phyloP scores from a whole-genome alignment of 2,888 invertebrate genomes.

The Oscheius onirici region DNA sequence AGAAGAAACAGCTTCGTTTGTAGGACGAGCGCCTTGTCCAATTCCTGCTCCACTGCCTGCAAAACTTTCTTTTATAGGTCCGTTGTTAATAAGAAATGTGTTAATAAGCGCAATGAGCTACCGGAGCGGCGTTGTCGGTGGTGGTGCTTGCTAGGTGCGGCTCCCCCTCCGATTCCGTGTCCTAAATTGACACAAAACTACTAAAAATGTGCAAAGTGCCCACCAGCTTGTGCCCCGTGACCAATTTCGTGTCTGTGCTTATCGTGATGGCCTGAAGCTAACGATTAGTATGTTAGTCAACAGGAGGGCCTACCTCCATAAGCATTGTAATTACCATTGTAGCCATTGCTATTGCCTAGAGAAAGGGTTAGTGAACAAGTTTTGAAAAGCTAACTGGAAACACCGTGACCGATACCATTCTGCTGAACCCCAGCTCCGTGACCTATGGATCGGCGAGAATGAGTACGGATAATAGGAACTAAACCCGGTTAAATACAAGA shows the following conservation, averaged over 20 bases:
- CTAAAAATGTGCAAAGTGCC: conserved; percentile 11
- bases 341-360: conserved; percentile 1
- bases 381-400: conserved; percentile 11
- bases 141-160: conserved; percentile 13
- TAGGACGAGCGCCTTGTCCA: conserved; percentile 22
- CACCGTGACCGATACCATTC: conserved; percentile 19
- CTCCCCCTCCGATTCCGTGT: conserved; percentile 28
- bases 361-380: not conserved
- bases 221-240: conserved; percentile 20
- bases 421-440: conserved; percentile 25
- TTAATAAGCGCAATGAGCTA: not conserved
- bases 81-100: not conserved
- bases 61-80: not conserved
- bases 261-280: conserved; percentile 19
- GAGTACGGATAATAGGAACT: not conserved
- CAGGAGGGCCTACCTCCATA: not conserved
- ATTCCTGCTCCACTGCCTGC: conserved; percentile 21
- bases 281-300: not conserved
- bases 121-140: conserved; percentile 12
- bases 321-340: conserved; percentile 16
- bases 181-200: not conserved
- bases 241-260: conserved; percentile 18
- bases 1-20: not conserved
- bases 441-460: conserved; percentile 16
- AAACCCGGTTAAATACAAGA: not conserved